phyloP scores from a whole-genome alignment of 2,888 invertebrate genomes.

The Prosopocoilus inquinatus region DNA sequence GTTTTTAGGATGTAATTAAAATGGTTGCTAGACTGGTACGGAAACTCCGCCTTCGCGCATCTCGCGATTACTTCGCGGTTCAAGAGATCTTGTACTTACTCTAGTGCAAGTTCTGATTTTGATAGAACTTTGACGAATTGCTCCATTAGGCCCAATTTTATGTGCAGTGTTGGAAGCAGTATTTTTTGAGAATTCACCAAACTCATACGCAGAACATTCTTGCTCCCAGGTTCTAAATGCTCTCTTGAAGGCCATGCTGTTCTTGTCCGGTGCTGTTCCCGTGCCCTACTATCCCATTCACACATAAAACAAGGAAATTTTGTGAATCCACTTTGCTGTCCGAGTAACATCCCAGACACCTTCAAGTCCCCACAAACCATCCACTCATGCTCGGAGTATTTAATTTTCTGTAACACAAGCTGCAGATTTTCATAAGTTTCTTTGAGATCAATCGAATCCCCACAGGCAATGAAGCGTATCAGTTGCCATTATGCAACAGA shows the following conservation, averaged over 20 bases:
- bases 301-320: background rate
- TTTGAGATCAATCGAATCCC: conserved; percentile 9
- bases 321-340: background rate
- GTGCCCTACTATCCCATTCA: background rate
- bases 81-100: too few species aligned
- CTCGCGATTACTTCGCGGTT: too few species aligned
- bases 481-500: background rate
- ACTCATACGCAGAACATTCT: too few species aligned
- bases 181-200: too few species aligned
- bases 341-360: conserved; percentile 1
- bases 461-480: background rate
- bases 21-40: too few species aligned
- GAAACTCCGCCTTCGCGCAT: too few species aligned
- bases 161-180: too few species aligned
- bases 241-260: background rate
- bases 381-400: background rate
- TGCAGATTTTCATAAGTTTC: conserved; percentile 9
- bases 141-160: too few species aligned
- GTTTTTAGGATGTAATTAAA: too few species aligned
- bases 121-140: too few species aligned
- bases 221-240: too few species aligned
- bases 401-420: conserved; percentile 2
- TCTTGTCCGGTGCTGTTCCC: background rate
- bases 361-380: conserved; percentile 10
- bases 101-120: too few species aligned